phyloP scores from a whole-genome alignment of 1,140 invertebrate genomes.

The Armadillidium nasatum region DNA sequence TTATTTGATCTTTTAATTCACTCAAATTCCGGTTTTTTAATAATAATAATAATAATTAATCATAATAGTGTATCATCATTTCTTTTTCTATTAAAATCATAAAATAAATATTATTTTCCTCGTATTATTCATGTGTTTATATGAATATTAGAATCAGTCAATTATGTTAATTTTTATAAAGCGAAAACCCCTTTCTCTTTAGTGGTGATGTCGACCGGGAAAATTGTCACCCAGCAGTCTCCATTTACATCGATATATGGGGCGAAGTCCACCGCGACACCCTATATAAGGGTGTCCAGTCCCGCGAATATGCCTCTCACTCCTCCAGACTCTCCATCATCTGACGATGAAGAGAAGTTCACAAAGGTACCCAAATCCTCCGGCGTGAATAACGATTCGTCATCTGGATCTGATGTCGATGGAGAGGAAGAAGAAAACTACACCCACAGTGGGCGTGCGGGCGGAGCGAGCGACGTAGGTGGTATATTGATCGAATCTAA shows the following conservation, averaged over 20 bases:
- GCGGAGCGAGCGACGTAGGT: neutral
- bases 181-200: neutral
- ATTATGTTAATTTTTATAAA: neutral
- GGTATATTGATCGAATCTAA: neutral
- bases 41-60: neutral
- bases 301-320: neutral
- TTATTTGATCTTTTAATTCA: too few species aligned
- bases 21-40: too few species aligned
- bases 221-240: neutral
- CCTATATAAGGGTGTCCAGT: neutral
- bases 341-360: neutral
- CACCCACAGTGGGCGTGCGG: neutral
- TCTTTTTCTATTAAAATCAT: neutral
- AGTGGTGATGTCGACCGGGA: neutral
- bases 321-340: neutral
- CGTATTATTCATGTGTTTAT: neutral
- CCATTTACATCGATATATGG: neutral
- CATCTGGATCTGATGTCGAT: neutral
- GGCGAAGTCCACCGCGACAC: neutral
- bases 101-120: neutral
- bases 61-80: neutral
- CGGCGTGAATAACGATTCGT: neutral
- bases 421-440: neutral
- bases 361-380: neutral
- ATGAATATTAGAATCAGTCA: neutral